Evolutionary conservation across 2,797 vertebrate species (phyloP).

Genomic region (Phrynocephalus vlangalii): DNA sequence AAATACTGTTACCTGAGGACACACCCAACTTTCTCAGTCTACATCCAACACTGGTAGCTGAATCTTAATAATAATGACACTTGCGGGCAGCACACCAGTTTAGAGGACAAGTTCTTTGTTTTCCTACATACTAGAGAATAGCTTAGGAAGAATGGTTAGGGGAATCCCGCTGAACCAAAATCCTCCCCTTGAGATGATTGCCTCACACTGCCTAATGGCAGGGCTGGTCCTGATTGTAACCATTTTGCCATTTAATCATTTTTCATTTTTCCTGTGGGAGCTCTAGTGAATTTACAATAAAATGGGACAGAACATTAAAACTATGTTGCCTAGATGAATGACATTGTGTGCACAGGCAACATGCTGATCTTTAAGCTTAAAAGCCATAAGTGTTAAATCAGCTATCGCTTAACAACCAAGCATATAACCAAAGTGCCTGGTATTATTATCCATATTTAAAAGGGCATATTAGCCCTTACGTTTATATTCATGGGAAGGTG

Average conservation of each 20-base stretch:
- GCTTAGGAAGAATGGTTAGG: too few species aligned
- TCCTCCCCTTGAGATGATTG: background rate
- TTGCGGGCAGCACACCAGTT: too few species aligned
- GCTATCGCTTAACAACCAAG: conserved; percentile 45
- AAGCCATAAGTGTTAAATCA: conserved; percentile 42
- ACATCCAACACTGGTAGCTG: too few species aligned
- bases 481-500: background rate
- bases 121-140: too few species aligned
- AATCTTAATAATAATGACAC: too few species aligned
- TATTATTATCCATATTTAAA: background rate
- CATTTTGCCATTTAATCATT: too few species aligned
- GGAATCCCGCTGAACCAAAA: background rate
- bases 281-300: conserved; percentile 5
- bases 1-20: background rate
- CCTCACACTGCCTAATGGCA: background rate
- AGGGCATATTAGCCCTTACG: background rate
- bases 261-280: background rate
- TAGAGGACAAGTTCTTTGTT: too few species aligned
- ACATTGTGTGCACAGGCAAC: background rate
- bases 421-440: conserved; percentile 31
- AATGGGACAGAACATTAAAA: background rate
- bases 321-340: background rate
- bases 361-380: conserved; percentile 54
- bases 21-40: too few species aligned
- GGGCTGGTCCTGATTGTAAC: background rate